Percentiles rank a stretch among this genome's conserved stretches.
These are phyloP conservation scores for Caenorhabditis brenneri DNA, from an alignment of 1,140 invertebrate species.

Conservation along the genomic window DNA sequence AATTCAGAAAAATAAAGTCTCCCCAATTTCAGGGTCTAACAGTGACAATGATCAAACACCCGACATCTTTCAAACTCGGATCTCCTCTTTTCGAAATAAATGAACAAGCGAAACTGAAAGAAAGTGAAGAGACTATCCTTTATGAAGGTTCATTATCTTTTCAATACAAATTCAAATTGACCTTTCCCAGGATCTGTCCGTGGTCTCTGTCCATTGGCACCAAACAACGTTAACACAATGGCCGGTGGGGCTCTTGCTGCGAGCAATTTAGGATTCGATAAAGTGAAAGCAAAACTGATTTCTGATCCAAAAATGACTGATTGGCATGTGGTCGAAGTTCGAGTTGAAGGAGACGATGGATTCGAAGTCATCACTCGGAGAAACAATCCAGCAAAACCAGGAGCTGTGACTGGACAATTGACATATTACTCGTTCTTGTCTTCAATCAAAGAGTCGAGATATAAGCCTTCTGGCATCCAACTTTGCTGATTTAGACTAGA, in stretches of 20 bases:
- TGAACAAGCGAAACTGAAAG: constrained; percentile 70
- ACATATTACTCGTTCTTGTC: constrained; percentile 75
- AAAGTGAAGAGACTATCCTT: constrained; percentile 70
- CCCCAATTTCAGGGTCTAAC: constrained; percentile 72
- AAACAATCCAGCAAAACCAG: constrained; percentile 75
- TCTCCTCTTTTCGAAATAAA: constrained; percentile 73
- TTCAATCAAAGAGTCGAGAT: constrained; percentile 71
- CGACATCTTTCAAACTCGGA: constrained; percentile 74
- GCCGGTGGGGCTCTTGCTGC: constrained; percentile 74
- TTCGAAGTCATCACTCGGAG: constrained; percentile 75
- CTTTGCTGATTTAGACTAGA: background rate
- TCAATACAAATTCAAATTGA: background rate
- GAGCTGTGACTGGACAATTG: constrained; percentile 75
- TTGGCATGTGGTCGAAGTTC: constrained; percentile 76
- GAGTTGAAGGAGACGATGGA: constrained; percentile 73
- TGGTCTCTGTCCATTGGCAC: constrained; percentile 75
- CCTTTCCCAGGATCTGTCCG: constrained; percentile 73
- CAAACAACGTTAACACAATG: constrained; percentile 76
- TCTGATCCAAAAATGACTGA: constrained; percentile 74
- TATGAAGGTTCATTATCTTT: too few relatives aligned
- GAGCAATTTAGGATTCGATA: constrained; percentile 76
- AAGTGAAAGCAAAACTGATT: constrained; percentile 74
- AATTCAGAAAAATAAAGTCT: constrained; percentile 45
- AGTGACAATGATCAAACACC: constrained; percentile 77
- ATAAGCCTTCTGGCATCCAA: background rate